Conservation (phyloP, 2,113 vertebrate genomes). For the Vulpes ferrilata region DNA sequence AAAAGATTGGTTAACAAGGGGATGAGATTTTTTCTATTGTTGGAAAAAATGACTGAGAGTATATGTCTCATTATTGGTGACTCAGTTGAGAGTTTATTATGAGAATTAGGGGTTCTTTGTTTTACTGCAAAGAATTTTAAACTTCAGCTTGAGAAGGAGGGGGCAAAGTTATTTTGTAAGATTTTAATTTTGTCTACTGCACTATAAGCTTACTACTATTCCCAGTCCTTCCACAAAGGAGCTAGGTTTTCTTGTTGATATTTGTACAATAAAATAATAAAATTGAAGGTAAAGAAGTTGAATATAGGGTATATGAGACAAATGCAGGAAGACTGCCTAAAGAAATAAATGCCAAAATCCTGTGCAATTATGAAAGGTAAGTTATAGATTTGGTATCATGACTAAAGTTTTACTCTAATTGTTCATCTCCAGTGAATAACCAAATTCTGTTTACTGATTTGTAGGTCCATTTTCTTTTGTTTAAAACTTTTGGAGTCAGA, state of each 20-base stretch:
- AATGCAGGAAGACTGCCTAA: background rate
- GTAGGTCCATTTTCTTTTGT: conserved; percentile 7
- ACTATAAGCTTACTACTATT: background rate
- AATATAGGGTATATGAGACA: background rate
- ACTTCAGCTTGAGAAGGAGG: background rate
- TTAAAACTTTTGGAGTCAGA: conserved; percentile 25
- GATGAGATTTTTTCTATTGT: background rate
- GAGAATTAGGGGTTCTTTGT: conserved; percentile 5
- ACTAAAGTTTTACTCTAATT: conserved; percentile 3
- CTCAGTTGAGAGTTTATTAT: conserved; percentile 53
- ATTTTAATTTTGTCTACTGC: conserved; percentile 41
- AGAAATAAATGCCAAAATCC: background rate
- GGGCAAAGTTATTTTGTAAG: background rate
- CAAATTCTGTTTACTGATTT: conserved; percentile 17
- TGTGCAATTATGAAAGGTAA: conserved; percentile 54
- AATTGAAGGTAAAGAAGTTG: background rate
- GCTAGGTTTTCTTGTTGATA: conserved; percentile 27
- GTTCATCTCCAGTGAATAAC: conserved; percentile 38
- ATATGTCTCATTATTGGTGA: background rate
- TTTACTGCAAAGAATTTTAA: conserved; percentile 62
- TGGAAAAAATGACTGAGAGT: background rate
- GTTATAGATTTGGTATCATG: conserved; percentile 6
- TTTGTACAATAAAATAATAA: conserved; percentile 1
- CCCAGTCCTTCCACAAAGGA: conserved; percentile 10
- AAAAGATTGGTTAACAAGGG: background rate